phyloP scores from a whole-genome alignment of 2,113 vertebrate genomes.

The Plestiodon gilberti region DNA sequence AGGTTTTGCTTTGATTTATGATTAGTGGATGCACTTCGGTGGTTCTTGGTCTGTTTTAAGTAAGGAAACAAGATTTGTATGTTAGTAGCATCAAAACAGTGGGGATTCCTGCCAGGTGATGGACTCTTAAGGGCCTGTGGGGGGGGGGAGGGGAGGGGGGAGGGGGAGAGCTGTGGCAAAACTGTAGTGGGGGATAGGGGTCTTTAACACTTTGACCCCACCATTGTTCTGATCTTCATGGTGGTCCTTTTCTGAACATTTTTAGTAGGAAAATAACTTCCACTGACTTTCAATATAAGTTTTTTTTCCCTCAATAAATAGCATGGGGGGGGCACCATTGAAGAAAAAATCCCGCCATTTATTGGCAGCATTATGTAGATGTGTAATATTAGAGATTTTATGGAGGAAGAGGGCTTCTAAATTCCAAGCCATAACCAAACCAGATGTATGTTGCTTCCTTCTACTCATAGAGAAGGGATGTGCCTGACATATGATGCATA shows the following conservation, averaged over 20 bases:
- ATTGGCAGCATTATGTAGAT: neutral
- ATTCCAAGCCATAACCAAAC: neutral
- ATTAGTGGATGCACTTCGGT: neutral
- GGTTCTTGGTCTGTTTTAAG: neutral
- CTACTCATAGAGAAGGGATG: neutral
- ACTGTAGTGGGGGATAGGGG: too few species aligned
- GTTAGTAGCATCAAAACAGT: fast-evolving
- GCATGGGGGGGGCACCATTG: neutral
- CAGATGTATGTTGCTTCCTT: neutral
- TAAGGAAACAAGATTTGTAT: neutral
- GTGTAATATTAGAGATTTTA: neutral
- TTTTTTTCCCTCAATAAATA: neutral
- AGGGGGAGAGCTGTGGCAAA: too few species aligned
- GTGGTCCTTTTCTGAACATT: too few species aligned
- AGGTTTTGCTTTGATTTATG: conserved; percentile 1
- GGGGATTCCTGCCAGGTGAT: fast-evolving
- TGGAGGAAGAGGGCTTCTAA: neutral
- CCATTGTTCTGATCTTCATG: too few species aligned
- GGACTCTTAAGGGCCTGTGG: too few species aligned
- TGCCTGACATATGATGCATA: neutral
- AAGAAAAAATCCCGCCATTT: too few species aligned
- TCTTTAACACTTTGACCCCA: too few species aligned
- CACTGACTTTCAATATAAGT: too few species aligned
- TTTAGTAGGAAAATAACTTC: too few species aligned
- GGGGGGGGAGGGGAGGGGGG: too few species aligned